Base-by-base conservation (phyloP, 2,797 vertebrate genomes). In the Pangasius krempfi region DNA sequence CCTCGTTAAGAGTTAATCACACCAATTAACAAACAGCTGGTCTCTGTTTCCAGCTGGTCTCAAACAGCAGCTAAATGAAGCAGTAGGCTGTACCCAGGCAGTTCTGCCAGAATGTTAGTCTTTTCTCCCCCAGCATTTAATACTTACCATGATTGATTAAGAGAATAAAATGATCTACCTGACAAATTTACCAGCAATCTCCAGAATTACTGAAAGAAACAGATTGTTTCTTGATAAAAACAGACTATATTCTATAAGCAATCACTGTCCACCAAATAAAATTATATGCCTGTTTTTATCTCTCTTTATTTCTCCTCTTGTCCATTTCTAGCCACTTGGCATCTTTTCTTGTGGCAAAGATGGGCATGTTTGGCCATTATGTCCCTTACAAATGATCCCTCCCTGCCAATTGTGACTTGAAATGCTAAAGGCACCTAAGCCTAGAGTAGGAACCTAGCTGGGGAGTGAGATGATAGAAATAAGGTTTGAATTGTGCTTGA, bases 21-120 rank as follows among this genome's bases (percentile, higher is more conserved):
- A 95, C 95, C 95, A 96, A 96, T 96, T 96, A 96, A 94, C 94
- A 95, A 95, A 96, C 96, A 96, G 96, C 96, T 96, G 95, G 95
- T 81, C 88, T 88, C 76, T 70, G 93, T 95, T 94, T 84, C 82
- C 82, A 84, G 82, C 93, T 94, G 93, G 80, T 87, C 72, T 84
- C 83, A 80, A 52, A 88, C 84, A 88, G 78, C 68, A 86, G 85
- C 75, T 79, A 88, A 87, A 85, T 72, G 73, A 79, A 66, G 83
- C 33, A 54, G 25, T 68, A 62, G 62, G 87, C 87, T 47, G 50
- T 52, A 58, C 75, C 72, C 70, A 40, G 70, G 58, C 72, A 33
- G 18, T 76, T 88, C 40, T 76, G 47, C 58, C 72, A 60, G 40
- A 54, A 78, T 54, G 54, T 75, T 62, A 62, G 25, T 88, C 68